phyloP scores from a whole-genome alignment of 2,113 vertebrate genomes.

The Archocentrus centrarchus region DNA sequence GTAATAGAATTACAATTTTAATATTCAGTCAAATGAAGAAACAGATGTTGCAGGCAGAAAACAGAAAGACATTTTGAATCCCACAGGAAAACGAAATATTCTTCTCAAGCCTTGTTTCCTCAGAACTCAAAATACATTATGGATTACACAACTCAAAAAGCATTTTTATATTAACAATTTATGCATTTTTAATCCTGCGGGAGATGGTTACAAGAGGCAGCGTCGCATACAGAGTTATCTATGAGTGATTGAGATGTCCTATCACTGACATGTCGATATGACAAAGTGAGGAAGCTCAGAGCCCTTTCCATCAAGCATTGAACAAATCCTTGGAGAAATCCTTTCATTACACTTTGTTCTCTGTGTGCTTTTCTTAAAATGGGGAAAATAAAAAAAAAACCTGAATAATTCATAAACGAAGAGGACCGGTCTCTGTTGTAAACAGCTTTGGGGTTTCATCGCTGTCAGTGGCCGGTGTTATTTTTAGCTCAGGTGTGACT shows the following conservation, averaged over 20 bases:
- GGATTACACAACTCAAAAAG: conserved; percentile 44
- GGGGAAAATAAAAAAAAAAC: neutral
- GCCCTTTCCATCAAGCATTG: conserved; percentile 42
- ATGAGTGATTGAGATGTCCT: conserved; percentile 57
- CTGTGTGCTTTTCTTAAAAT: conserved; percentile 64
- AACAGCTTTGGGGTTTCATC: conserved; percentile 63
- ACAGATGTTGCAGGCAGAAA: conserved; percentile 26
- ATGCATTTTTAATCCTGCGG: conserved; percentile 31
- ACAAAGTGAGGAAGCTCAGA: conserved; percentile 35
- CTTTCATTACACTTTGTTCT: conserved; percentile 69
- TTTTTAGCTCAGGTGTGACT: conserved; percentile 69
- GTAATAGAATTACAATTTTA: neutral
- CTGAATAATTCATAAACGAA: conserved; percentile 74
- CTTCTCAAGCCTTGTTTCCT: conserved; percentile 6
- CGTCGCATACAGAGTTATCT: neutral
- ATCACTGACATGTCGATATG: conserved; percentile 33
- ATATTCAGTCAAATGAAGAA: conserved; percentile 28
- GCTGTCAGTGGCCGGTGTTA: conserved; percentile 54
- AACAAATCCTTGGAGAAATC: conserved; percentile 63
- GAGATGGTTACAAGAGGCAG: conserved; percentile 1
- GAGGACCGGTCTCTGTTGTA: conserved; percentile 60
- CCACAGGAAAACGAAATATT: conserved; percentile 12
- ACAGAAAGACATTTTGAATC: conserved; percentile 27
- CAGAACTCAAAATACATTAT: conserved; percentile 32
- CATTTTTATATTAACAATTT: conserved; percentile 50